Conservation (phyloP, 2,888 invertebrate species). For the Apantesis nais region DNA sequence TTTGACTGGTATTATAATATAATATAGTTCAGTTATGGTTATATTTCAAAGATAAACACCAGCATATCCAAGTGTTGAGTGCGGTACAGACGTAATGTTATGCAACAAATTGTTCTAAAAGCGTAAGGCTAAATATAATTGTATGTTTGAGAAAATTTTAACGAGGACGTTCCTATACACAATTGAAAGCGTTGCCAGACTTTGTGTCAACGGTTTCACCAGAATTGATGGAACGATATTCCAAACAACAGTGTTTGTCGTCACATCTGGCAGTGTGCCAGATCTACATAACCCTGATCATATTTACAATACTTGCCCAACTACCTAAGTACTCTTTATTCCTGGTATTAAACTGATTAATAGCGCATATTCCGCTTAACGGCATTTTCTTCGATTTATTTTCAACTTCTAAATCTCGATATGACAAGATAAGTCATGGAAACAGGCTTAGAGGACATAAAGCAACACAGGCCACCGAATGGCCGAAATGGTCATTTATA, state of each 20-base stretch:
- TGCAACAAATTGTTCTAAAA: conserved; percentile 9
- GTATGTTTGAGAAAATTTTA: conserved; percentile 23
- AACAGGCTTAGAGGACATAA: neutral
- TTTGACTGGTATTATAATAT: too few relatives aligned
- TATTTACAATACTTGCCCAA: conserved; percentile 45
- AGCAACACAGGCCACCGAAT: too few relatives aligned
- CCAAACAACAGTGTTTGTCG: conserved; percentile 51
- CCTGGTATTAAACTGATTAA: conserved; percentile 9
- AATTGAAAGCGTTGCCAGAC: conserved; percentile 45
- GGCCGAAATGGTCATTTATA: neutral
- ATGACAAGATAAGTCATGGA: conserved; percentile 8
- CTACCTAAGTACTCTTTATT: conserved; percentile 18
- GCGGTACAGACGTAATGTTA: neutral
- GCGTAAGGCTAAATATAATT: conserved; percentile 11
- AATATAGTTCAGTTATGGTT: too few relatives aligned
- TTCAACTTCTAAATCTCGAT: conserved; percentile 10
- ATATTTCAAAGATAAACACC: neutral
- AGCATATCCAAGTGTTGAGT: neutral
- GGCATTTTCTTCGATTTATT: conserved; percentile 4
- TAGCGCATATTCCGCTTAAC: conserved; percentile 7
- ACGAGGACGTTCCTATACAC: conserved; percentile 23
- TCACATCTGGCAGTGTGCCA: conserved; percentile 64
- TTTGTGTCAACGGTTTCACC: conserved; percentile 54
- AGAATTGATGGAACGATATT: conserved; percentile 61
- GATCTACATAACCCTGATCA: conserved; percentile 57